A percentile compares a stretch with the other conserved stretches of the same genome.
Evolutionary conservation across 2,113 vertebrate species (phyloP).

Genomic region (Coturnix japonica): DNA sequence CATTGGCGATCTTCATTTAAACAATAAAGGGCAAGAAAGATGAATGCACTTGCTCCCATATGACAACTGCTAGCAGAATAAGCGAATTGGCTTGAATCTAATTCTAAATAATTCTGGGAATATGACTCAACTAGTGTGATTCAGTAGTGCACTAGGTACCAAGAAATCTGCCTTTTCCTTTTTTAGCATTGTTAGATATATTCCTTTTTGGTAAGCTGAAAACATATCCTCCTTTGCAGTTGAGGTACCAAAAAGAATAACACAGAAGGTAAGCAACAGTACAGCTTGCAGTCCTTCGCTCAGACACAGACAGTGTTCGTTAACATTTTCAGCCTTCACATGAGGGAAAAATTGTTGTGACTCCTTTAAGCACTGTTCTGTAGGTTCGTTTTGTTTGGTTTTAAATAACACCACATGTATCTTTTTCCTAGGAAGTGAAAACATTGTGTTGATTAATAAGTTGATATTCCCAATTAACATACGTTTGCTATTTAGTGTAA

Average conservation of each 20-base stretch:
- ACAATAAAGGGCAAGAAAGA: conserved; percentile 41
- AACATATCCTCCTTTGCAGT: neutral
- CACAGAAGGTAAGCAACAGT: neutral
- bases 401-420: neutral
- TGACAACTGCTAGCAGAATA: conserved; percentile 15
- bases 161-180: conserved; percentile 23
- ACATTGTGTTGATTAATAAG: neutral
- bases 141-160: conserved; percentile 22
- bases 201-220: neutral
- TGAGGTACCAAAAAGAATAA: neutral
- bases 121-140: conserved; percentile 52
- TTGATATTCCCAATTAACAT: neutral
- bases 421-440: neutral
- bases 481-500: neutral
- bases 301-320: neutral
- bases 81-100: conserved; percentile 52
- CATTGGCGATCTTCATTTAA: conserved; percentile 36
- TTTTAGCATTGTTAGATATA: neutral
- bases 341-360: neutral
- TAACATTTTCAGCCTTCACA: neutral
- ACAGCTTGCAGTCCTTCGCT: neutral
- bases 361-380: neutral
- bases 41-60: neutral
- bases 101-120: conserved; percentile 45
- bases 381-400: neutral